A percentile compares a stretch with the other conserved stretches of the same genome.
These are phyloP conservation scores for Ephialtes manifestator DNA, from an alignment of 2,888 invertebrate species.

Conservation along the genomic window DNA sequence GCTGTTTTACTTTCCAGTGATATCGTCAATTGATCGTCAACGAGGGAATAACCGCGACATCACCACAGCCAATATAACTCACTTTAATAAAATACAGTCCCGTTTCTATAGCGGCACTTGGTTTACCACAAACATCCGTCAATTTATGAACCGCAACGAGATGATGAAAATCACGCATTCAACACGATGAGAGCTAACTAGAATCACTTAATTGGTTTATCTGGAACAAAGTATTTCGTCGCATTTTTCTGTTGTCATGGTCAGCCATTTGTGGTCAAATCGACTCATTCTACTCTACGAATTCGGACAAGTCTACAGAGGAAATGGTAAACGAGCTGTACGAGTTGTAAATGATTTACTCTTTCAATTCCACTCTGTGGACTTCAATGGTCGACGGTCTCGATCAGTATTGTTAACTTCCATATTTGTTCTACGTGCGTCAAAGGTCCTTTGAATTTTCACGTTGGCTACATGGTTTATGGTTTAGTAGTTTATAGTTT, in stretches of 20 bases:
- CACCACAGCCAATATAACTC: conserved; percentile 15
- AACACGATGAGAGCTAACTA: background rate
- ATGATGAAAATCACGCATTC: conserved; percentile 20
- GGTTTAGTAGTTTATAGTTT: background rate
- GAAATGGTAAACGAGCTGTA: conserved; percentile 4
- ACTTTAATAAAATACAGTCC: conserved; percentile 10
- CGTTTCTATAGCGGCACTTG: background rate
- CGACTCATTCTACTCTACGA: background rate
- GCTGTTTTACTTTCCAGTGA: background rate
- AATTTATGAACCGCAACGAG: conserved; percentile 28
- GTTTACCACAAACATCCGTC: conserved; percentile 24
- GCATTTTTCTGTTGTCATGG: background rate
- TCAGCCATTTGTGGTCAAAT: background rate
- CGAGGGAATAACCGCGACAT: conserved; percentile 25
- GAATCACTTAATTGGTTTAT: background rate
- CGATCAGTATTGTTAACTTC: background rate
- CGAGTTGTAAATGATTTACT: conserved; percentile 15
- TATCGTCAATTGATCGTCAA: conserved; percentile 2
- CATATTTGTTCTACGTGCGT: no score
- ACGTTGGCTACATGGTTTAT: background rate
- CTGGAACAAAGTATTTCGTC: background rate
- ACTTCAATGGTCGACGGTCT: background rate
- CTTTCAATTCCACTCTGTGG: conserved; percentile 1
- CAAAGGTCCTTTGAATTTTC: no score
- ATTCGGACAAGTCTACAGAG: background rate